Evolutionary conservation across 2,888 invertebrate genomes (phyloP).

Genomic region (Cyclophora punctaria): DNA sequence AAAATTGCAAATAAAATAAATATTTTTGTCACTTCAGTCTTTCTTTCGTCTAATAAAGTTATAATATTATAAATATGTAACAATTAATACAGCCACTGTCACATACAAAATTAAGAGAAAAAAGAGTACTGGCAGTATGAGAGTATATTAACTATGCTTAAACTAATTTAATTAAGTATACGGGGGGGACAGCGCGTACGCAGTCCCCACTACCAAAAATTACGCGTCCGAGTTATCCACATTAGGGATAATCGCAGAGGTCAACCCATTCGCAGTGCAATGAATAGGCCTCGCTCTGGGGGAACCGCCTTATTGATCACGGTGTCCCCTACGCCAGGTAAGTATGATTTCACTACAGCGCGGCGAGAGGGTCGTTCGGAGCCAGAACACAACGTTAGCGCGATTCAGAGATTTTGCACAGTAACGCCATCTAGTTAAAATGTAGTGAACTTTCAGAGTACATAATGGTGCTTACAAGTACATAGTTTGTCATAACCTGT

Average conservation of each 20-base stretch:
- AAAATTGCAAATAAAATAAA: too few relatives aligned
- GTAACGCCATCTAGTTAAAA: background rate
- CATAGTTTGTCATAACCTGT: too few relatives aligned
- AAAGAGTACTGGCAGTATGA: too few relatives aligned
- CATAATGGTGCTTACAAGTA: too few relatives aligned
- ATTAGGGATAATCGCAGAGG: conserved; percentile 9
- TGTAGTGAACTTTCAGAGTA: too few relatives aligned
- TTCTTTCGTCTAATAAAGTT: too few relatives aligned
- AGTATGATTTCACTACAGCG: conserved; percentile 1
- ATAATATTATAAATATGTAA: too few relatives aligned
- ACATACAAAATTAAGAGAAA: too few relatives aligned
- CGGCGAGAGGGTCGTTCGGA: background rate
- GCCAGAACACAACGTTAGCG: conserved; percentile 1
- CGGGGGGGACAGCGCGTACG: conserved; percentile 3
- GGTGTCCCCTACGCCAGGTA: conserved; percentile 11
- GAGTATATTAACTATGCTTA: background rate
- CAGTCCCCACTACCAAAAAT: conserved; percentile 10
- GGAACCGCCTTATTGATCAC: conserved; percentile 10
- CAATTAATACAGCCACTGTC: too few relatives aligned
- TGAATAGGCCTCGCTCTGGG: conserved; percentile 9
- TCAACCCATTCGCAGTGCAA: conserved; percentile 10
- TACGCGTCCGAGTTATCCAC: conserved; percentile 10
- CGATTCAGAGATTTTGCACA: background rate
- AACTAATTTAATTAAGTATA: background rate
- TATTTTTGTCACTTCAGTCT: too few relatives aligned